These are phyloP conservation scores for Conus ventricosus DNA, from an alignment of 1,140 invertebrate species.

Conservation along the genomic window DNA sequence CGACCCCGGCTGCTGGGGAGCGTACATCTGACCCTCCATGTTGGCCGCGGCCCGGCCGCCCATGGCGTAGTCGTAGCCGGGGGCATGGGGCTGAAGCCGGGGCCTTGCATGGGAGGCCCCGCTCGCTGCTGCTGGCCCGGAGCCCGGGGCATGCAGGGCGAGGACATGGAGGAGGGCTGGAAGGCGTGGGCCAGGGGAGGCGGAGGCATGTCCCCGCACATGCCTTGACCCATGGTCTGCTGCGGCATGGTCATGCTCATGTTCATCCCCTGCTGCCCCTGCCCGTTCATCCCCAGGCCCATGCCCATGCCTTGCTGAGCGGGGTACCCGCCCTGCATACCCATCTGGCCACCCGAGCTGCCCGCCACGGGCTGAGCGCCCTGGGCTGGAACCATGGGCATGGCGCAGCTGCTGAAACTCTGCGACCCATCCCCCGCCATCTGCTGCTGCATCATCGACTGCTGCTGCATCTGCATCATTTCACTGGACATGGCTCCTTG, in stretches of 20 bases:
- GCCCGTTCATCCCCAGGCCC: not conserved
- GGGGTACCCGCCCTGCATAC: conserved; percentile 9
- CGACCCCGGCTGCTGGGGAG: conserved; percentile 36
- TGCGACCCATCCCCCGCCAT: not conserved
- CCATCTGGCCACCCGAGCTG: conserved; percentile 5
- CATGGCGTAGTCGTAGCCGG: conserved; percentile 33
- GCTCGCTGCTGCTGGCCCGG: conserved; percentile 4
- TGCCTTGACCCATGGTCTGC: conserved; percentile 1
- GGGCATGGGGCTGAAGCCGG: conserved; percentile 20
- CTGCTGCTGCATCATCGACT: conserved; percentile 34
- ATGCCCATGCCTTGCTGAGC: conserved; percentile 26
- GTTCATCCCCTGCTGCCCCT: conserved; percentile 15
- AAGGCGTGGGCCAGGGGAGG: conserved; percentile 21
- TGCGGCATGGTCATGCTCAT: conserved; percentile 18
- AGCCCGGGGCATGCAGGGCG: conserved; percentile 27
- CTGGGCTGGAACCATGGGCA: conserved; percentile 34
- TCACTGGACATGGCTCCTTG: conserved; percentile 41
- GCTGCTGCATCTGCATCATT: conserved; percentile 37
- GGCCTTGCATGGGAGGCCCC: conserved; percentile 22
- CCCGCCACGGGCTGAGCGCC: conserved; percentile 24
- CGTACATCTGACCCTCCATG: conserved; percentile 40
- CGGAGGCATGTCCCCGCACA: not conserved
- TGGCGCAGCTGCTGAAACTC: conserved; percentile 34
- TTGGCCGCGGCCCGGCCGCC: not conserved
- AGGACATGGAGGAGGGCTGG: conserved; percentile 35